phyloP scores from a whole-genome alignment of 2,113 vertebrate species.

The Dipodomys merriami region DNA sequence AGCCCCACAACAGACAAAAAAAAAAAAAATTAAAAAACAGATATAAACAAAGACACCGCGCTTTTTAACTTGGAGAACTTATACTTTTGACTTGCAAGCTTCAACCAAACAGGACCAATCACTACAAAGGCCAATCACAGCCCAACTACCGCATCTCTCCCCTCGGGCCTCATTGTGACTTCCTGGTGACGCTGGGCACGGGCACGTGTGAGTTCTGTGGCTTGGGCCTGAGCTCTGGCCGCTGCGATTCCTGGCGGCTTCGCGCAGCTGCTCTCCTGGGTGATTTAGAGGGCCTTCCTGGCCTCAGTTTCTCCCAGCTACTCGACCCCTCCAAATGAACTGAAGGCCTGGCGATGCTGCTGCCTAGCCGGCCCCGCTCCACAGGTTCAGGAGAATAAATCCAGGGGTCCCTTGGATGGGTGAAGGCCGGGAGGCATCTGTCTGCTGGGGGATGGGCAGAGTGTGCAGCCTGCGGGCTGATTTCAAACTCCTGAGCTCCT shows the following conservation, averaged over 20 bases:
- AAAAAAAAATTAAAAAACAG: not conserved
- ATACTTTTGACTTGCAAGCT: constrained; percentile 76
- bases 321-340: constrained; percentile 5
- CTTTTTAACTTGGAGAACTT: constrained; percentile 70
- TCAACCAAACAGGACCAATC: constrained; percentile 72
- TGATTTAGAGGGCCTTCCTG: constrained; percentile 72
- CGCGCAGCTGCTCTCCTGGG: constrained; percentile 72
- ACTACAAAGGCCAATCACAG: constrained; percentile 78
- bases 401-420: constrained; percentile 36
- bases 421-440: constrained; percentile 79
- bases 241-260: constrained; percentile 76
- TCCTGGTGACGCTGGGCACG: constrained; percentile 80
- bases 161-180: constrained; percentile 71
- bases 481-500: constrained; percentile 79
- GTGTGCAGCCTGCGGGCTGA: constrained; percentile 71
- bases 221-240: constrained; percentile 66
- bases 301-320: constrained; percentile 69
- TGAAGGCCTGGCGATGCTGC: constrained; percentile 45
- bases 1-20: too few relatives aligned
- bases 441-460: constrained; percentile 78
- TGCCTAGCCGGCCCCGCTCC: constrained; percentile 8
- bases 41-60: not conserved
- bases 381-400: constrained; percentile 73
- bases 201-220: constrained; percentile 60
- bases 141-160: constrained; percentile 74